These are phyloP conservation scores for Serilophus lunatus DNA, from an alignment of 2,113 vertebrate genomes.

Conservation along the genomic window DNA sequence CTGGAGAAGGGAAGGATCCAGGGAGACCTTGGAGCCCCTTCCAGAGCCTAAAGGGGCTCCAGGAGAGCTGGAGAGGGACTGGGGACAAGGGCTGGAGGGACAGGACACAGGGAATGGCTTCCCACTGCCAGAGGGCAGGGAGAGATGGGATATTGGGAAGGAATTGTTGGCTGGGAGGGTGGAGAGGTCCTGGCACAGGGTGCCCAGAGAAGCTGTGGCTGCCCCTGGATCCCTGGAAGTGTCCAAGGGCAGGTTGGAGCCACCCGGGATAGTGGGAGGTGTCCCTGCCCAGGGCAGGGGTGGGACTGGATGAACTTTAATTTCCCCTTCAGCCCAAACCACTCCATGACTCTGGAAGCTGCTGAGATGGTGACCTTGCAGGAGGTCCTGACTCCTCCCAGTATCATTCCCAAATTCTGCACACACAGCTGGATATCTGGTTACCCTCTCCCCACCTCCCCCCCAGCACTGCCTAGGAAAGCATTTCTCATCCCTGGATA, in stretches of 20 bases:
- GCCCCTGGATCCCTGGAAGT: background rate
- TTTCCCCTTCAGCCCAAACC: background rate
- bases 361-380: background rate
- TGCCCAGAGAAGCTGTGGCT: background rate
- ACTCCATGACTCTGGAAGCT: background rate
- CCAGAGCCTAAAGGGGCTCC: background rate
- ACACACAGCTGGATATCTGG: background rate
- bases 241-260: background rate
- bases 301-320: fast-evolving
- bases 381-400: background rate
- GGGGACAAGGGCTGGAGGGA: background rate
- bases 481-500: background rate
- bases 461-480: background rate
- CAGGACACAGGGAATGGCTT: background rate
- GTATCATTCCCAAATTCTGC: background rate
- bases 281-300: background rate
- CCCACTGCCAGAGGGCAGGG: background rate
- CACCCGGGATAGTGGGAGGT: background rate
- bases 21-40: background rate
- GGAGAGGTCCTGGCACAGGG: background rate
- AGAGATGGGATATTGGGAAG: background rate
- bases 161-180: background rate
- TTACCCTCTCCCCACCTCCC: background rate
- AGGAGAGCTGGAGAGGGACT: background rate
- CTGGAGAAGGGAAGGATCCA: background rate